These are phyloP conservation scores for Caenorhabditis tropicalis DNA, from an alignment of 1,140 invertebrate genomes.

Conservation along the genomic window DNA sequence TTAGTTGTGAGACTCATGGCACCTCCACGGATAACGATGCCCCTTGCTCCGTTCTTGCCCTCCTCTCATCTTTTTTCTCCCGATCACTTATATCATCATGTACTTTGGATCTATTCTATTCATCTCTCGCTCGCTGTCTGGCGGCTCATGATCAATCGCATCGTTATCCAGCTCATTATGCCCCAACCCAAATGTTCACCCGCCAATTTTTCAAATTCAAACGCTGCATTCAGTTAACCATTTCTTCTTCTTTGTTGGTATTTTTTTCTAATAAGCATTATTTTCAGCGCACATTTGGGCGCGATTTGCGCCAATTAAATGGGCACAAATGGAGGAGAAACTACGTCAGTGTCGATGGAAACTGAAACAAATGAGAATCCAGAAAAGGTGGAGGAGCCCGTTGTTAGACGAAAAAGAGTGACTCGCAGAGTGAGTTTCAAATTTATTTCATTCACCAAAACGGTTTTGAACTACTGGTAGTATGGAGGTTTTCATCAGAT, in stretches of 20 bases:
- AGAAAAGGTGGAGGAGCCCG: constrained; percentile 28
- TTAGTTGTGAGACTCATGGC: background rate
- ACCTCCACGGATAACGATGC: background rate
- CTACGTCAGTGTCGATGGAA: constrained; percentile 6
- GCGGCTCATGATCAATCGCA: too few relatives aligned
- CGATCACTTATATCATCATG: background rate
- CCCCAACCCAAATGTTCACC: background rate
- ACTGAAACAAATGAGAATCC: constrained; percentile 37
- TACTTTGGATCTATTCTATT: background rate
- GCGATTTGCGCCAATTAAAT: constrained; percentile 29
- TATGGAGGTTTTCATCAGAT: background rate
- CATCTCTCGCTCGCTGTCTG: background rate
- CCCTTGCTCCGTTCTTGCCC: background rate
- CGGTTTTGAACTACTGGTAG: too few relatives aligned
- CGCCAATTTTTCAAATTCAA: background rate
- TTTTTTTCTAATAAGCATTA: background rate
- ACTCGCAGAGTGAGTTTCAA: constrained; percentile 11
- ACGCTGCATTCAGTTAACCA: background rate
- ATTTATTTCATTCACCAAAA: too few relatives aligned
- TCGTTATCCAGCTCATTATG: background rate
- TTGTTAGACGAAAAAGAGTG: constrained; percentile 10
- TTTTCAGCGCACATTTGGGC: constrained; percentile 31
- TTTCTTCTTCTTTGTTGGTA: background rate
- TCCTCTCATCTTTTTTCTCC: too few relatives aligned
- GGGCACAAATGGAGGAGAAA: constrained; percentile 34